Evolutionary conservation across 2,888 invertebrate genomes (phyloP).

Genomic region (Lacanobia oleracea): DNA sequence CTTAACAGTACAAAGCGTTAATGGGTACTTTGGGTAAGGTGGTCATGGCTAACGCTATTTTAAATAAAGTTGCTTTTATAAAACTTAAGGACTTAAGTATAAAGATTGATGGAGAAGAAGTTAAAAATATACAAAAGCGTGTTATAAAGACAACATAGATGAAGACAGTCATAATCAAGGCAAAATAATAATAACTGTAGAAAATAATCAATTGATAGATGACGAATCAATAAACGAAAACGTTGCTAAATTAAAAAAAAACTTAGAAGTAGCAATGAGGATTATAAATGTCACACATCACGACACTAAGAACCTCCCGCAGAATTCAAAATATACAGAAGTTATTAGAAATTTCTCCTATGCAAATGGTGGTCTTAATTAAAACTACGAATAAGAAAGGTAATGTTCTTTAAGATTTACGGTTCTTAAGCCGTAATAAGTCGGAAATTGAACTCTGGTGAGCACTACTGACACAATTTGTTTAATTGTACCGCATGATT

Average conservation of each 20-base stretch:
- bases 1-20: constrained; percentile 77
- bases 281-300: constrained; percentile 4
- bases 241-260: not conserved
- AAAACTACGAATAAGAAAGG: constrained; percentile 32
- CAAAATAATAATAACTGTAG: not conserved
- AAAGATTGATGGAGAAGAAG: not conserved
- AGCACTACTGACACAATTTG: constrained; percentile 55
- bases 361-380: constrained; percentile 33
- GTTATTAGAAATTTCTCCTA: not conserved
- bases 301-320: not conserved
- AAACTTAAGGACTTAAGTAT: not conserved
- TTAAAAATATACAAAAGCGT: not conserved
- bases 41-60: constrained; percentile 39
- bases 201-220: not conserved
- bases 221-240: not conserved
- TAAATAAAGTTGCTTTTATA: not conserved
- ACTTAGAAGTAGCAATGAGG: not conserved
- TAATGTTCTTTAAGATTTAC: constrained; percentile 45
- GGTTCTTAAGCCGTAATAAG: constrained; percentile 32
- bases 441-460: constrained; percentile 44
- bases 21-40: constrained; percentile 66
- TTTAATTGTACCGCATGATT: constrained; percentile 52
- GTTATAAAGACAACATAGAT: not conserved
- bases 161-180: not conserved
- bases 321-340: constrained; percentile 9